Evolutionary conservation across 1,140 invertebrate genomes (phyloP).

Genomic region (Anagrus nilaparvatae): DNA sequence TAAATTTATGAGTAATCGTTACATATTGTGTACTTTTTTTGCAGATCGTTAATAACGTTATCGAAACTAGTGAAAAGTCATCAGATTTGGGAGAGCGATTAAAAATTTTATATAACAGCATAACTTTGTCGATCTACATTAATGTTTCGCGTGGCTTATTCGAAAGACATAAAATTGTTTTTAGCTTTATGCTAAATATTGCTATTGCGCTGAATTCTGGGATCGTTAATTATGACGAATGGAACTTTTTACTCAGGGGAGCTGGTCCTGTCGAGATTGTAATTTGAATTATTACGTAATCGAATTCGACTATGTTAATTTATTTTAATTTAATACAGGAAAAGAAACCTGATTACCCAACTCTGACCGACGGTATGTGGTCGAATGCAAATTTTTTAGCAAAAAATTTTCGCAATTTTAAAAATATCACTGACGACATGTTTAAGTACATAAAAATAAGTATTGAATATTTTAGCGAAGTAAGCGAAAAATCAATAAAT

Average conservation of each 20-base stretch:
- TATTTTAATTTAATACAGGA: conserved; percentile 21
- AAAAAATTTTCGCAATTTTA: conserved; percentile 44
- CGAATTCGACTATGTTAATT: background rate
- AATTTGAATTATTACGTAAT: conserved; percentile 5
- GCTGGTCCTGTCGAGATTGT: conserved; percentile 32
- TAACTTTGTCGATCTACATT: conserved; percentile 71
- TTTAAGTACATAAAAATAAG: conserved; percentile 45
- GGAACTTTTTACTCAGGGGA: conserved; percentile 67
- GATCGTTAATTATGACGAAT: conserved; percentile 47
- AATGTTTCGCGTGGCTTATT: conserved; percentile 83
- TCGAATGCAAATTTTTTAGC: conserved; percentile 47
- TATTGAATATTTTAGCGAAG: conserved; percentile 50
- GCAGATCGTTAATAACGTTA: conserved; percentile 66
- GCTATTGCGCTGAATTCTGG: conserved; percentile 58
- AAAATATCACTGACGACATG: conserved; percentile 42
- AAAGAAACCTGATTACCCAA: conserved; percentile 45
- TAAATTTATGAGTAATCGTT: background rate
- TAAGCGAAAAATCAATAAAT: conserved; percentile 22
- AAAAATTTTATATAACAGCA: conserved; percentile 57
- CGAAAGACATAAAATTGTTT: conserved; percentile 84
- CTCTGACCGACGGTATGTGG: conserved; percentile 54
- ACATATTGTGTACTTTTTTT: conserved; percentile 15
- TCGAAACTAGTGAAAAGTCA: conserved; percentile 58
- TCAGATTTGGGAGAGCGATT: conserved; percentile 53
- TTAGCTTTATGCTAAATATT: conserved; percentile 71